Base-by-base conservation (phyloP, 2,113 vertebrate genomes). In the Mustela lutreola region DNA sequence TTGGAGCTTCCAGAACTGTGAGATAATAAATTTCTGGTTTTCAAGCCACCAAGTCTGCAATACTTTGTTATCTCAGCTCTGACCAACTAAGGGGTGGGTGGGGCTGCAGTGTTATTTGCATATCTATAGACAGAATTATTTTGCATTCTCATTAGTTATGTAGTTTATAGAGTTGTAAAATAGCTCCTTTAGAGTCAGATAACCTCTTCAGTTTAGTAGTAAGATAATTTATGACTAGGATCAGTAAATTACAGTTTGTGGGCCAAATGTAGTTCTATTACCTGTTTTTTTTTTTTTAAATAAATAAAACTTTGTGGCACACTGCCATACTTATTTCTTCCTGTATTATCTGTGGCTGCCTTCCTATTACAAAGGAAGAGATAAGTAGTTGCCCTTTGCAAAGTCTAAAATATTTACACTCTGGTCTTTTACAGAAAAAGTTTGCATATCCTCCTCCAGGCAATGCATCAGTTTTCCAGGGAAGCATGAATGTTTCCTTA, bases 251-350 rank as follows among this genome's bases (percentile, higher is more conserved):
- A 50, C 50, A 81, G 78, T 31, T 42, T 39, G 24, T 56, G 76
- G 83, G 28, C 48, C 48, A 85, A 79, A 62, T 95, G 28, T 48
- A 85, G 82, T 1, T 16, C 79, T 31, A 93, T n/a, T 4, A 15
- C 36, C 56, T 60, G 15, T 11, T 50, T 71, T 48, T 91, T 86
- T 62, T 11, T 86, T 62, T 60, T 60, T 60, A 24, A 60, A 11
- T 89, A 92, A 96, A 85, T 82, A 82, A 87, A 96, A 56, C 84
- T 86, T 89, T 89, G 79, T 42, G 87, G 83, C 79, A 95, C 15
- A 9, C 11, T 28, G 62, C 26, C 63, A 88, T 16, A 24, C 33
- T 53, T 42, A 58, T 31, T 56, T 28, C 48, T 89, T 94, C 28
- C 42, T 9, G n/a, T 4, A 26, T n/a, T 28, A 26, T 39, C 62